These are phyloP conservation scores for Antechinus stuartii DNA, from an alignment of 2,113 vertebrate species.

Conservation along the genomic window DNA sequence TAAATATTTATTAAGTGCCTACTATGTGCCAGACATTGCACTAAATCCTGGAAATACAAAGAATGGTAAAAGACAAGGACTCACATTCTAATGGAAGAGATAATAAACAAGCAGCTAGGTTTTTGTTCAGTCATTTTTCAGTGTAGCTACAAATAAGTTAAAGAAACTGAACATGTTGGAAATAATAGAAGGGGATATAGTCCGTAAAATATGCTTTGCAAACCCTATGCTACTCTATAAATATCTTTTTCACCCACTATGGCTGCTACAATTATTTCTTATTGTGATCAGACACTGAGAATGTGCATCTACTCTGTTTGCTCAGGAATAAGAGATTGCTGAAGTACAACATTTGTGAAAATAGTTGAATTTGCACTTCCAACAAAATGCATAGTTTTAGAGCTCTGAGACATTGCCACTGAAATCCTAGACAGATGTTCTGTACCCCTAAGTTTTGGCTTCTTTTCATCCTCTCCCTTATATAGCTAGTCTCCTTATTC, in stretches of 20 bases:
- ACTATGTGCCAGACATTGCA: background rate
- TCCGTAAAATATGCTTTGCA: background rate
- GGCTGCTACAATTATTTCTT: background rate
- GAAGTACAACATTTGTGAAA: background rate
- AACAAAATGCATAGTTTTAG: conserved; percentile 19
- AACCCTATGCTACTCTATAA: background rate
- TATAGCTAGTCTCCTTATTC: background rate
- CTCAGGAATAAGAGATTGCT: background rate
- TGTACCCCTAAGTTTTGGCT: background rate
- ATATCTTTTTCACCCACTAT: background rate
- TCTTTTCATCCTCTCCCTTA: background rate
- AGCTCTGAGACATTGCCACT: background rate
- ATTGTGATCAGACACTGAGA: background rate
- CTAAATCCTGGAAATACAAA: background rate
- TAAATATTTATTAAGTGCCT: background rate
- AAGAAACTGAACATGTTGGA: background rate
- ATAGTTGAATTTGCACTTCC: conserved; percentile 3
- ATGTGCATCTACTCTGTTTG: background rate
- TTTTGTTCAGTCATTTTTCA: background rate
- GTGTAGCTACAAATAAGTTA: background rate
- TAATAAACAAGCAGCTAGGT: background rate
- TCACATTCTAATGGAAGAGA: background rate
- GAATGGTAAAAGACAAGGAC: background rate
- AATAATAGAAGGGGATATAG: background rate
- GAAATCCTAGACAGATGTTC: conserved; percentile 64